Conservation (phyloP, 2,113 vertebrate species). For the Callaeas wilsoni region DNA sequence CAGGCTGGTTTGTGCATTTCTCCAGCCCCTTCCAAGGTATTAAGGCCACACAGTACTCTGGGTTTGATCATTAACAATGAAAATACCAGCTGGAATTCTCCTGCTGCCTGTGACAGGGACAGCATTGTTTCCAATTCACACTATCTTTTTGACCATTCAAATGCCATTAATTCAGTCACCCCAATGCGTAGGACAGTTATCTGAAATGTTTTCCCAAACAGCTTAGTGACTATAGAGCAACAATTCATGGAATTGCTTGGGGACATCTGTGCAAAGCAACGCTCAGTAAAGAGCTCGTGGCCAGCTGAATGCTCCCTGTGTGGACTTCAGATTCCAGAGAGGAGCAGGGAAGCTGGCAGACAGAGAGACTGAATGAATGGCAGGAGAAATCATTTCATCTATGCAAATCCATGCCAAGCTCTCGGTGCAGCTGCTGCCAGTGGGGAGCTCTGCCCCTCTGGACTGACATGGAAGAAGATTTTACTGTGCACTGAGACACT, state of each 20-base stretch:
- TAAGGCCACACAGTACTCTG: background rate
- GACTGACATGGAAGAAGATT: conserved; percentile 19
- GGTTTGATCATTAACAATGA: conserved; percentile 56
- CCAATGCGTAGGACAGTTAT: conserved; percentile 85
- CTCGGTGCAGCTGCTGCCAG: conserved; percentile 52
- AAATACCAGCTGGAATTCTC: conserved; percentile 75
- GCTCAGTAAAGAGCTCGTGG: conserved; percentile 58
- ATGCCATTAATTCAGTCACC: conserved; percentile 85
- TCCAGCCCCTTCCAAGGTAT: conserved; percentile 26
- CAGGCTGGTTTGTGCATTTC: background rate
- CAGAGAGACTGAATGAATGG: conserved; percentile 57
- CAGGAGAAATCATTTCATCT: conserved; percentile 64
- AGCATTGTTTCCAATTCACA: conserved; percentile 82
- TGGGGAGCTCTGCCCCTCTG: conserved; percentile 36
- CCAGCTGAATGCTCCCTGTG: conserved; percentile 76
- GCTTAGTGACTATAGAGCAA: conserved; percentile 81
- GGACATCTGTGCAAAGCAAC: conserved; percentile 82
- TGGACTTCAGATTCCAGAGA: conserved; percentile 48
- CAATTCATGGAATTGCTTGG: conserved; percentile 84
- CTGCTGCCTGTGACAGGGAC: conserved; percentile 60
- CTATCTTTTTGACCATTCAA: conserved; percentile 81
- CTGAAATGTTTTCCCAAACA: conserved; percentile 85
- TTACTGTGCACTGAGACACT: background rate
- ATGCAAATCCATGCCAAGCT: conserved; percentile 57
- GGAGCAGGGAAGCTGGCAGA: conserved; percentile 31